phyloP scores from a whole-genome alignment of 2,888 invertebrate genomes.

The Gymnoscelis rufifasciata region DNA sequence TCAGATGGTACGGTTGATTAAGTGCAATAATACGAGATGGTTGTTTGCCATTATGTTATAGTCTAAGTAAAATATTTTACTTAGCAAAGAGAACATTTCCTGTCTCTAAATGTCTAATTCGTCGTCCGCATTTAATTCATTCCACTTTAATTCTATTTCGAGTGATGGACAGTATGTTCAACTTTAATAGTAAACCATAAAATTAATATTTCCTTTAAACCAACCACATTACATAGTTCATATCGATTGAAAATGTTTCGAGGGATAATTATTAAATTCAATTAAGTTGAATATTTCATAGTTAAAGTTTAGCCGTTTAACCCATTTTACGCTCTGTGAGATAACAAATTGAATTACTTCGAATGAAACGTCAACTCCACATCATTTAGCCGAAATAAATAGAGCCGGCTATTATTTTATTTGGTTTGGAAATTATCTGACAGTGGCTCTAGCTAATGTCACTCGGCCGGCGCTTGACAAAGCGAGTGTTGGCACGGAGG shows the following conservation, averaged over 20 bases:
- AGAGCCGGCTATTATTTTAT: conserved; percentile 53
- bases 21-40: no score
- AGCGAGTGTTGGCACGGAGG: conserved; percentile 74
- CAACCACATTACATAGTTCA: no score
- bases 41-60: no score
- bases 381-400: conserved; percentile 41
- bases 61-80: no score
- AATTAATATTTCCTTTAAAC: no score
- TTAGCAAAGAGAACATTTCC: no score
- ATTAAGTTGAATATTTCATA: not conserved
- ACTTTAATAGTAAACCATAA: no score
- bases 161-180: no score
- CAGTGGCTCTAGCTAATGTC: conserved; percentile 71
- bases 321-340: conserved; percentile 4
- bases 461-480: conserved; percentile 71
- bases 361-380: conserved; percentile 28
- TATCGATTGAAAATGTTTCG: no score
- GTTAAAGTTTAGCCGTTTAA: conserved; percentile 1
- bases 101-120: no score
- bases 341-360: conserved; percentile 14
- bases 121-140: no score
- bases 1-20: conserved; percentile 2
- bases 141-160: no score
- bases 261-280: not conserved
- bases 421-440: conserved; percentile 69